Conservation (phyloP, 2,797 vertebrate genomes). For the Hippocampus kuda region DNA sequence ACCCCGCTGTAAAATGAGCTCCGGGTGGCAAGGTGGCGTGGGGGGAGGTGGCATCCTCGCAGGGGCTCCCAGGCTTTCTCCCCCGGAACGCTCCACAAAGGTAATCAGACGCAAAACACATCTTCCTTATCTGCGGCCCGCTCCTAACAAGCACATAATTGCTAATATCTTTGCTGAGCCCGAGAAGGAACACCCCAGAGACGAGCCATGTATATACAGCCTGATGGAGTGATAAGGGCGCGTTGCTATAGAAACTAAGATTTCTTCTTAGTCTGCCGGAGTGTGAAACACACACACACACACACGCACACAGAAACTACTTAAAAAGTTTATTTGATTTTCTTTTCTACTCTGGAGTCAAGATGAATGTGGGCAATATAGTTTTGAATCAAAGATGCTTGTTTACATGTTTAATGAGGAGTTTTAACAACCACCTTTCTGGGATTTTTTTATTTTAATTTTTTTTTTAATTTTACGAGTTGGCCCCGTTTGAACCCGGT, state of each 20-base stretch:
- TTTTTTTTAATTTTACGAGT: background rate
- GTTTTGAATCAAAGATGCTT: background rate
- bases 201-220: conserved; percentile 59
- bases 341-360: conserved; percentile 3
- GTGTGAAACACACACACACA: background rate
- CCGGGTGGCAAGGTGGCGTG: background rate
- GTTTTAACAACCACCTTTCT: background rate
- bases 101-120: conserved; percentile 61
- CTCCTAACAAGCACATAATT: conserved; percentile 71
- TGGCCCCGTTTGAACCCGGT: background rate
- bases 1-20: conserved; percentile 32
- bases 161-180: conserved; percentile 64
- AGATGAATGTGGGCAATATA: conserved; percentile 2
- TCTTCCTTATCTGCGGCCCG: conserved; percentile 59
- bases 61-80: conserved; percentile 41
- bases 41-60: conserved; percentile 26
- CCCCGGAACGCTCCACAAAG: conserved; percentile 50
- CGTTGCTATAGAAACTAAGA: conserved; percentile 16
- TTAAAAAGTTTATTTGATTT: conserved; percentile 9
- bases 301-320: too few relatives aligned
- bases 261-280: background rate
- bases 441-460: too few relatives aligned
- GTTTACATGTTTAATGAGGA: background rate
- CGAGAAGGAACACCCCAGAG: conserved; percentile 54
- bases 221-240: conserved; percentile 43